Conservation (phyloP, 2,888 invertebrate species). For the Tetheella fluctuosa region DNA sequence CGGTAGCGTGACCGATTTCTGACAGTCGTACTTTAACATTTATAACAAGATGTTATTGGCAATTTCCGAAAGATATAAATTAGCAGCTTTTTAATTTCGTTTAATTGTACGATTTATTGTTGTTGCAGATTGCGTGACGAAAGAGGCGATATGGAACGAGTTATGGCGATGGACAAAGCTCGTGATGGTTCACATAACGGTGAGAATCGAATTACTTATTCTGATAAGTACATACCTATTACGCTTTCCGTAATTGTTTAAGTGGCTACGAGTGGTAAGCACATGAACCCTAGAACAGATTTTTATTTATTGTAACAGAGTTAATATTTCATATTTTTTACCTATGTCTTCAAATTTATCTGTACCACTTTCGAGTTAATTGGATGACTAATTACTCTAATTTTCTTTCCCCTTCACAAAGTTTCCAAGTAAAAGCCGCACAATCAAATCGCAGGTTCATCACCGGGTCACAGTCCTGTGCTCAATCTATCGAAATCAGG, state of each 20-base stretch:
- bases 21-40: slow-evolving; percentile 55
- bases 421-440: not conserved
- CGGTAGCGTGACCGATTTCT: slow-evolving; percentile 71
- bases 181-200: slow-evolving; percentile 95
- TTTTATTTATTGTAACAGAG: slow-evolving; percentile 35
- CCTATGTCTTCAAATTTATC: not conserved
- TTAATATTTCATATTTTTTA: too few species aligned
- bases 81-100: slow-evolving; percentile 33
- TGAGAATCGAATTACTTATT: slow-evolving; percentile 69
- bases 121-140: slow-evolving; percentile 94
- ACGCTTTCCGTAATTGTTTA: too few species aligned
- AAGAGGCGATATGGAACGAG: slow-evolving; percentile 92
- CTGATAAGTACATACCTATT: not conserved
- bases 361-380: not conserved
- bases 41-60: slow-evolving; percentile 64
- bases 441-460: slow-evolving; percentile 85
- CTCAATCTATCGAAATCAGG: slow-evolving; percentile 95
- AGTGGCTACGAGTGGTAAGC: too few species aligned
- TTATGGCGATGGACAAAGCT: slow-evolving; percentile 91
- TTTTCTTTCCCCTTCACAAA: slow-evolving; percentile 6
- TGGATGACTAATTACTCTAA: slow-evolving; percentile 2
- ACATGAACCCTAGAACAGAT: slow-evolving; percentile 44
- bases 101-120: slow-evolving; percentile 49
- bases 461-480: slow-evolving; percentile 96
- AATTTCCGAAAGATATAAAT: slow-evolving; percentile 34